Evolutionary conservation across 92 coral and sea anemone species (phyloP), one percentile per base, ranked within the genome.

Genomic region (Parazoanthus swiftii): DNA sequence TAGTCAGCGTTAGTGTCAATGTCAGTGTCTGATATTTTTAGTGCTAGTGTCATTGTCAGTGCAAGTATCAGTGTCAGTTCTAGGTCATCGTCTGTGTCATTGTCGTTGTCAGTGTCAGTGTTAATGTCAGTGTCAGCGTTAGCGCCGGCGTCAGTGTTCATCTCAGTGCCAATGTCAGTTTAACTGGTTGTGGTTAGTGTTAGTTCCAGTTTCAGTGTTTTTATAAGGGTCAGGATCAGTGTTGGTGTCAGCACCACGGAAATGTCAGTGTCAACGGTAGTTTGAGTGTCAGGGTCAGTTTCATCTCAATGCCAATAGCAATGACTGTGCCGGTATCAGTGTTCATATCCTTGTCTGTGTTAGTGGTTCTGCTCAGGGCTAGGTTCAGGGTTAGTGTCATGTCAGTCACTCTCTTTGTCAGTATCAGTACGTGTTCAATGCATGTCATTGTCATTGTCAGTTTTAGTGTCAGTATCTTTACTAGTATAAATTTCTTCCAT

Each of bases 131-230:
- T 43, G 10, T 44, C 71, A 88, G 42, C 36, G 33, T 51, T 44
- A 88, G 66, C 56, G 58, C 35, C 82, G 82, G 51, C n/a, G 48
- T 38, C 66, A 81, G 42, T 82, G 51, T 54, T 63, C 72, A 26
- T 66, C 50, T 78, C 89, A 88, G 51, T 67, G 54, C 74, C 87
- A 88, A 15, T 38, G 25, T 66, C 67, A 81, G 39, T 80, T 48
- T 66, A 29, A 29, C 89, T 66, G 48, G 29, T 54, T 10, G 3
- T 2, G 51, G 8, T 16, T 36, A 46, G 67, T 80, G 67, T 80
- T 44, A 43, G 33, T 44, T 5, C 6, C 8, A 80, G 70, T 80
- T 9, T 80, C 36, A 80, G 2, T 2, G 81, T 20, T 36, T 20
- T 37, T 2, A 11, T 44, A 68, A 80, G 70, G 1, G 37, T 80